Base-by-base conservation (phyloP, 2,888 invertebrate species). In the Lycophotia porphyrea region DNA sequence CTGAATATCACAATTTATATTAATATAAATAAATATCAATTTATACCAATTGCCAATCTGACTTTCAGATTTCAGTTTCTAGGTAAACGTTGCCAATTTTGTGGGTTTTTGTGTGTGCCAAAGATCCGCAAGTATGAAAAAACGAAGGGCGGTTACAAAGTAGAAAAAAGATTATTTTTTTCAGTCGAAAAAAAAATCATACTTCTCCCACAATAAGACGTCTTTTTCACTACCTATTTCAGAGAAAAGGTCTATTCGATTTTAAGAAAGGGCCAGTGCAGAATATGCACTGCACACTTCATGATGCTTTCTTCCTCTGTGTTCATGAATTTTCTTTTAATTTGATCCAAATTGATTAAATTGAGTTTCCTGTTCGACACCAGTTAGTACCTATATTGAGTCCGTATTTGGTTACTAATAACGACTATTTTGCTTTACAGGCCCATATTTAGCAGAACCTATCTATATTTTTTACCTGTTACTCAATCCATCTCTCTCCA, bases 381-480 rank as follows among this genome's bases (percentile, higher is more conserved):
- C 34, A 15, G 5, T 21, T 9, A 42, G 3, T 1, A n/a, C n/a
- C n/a, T n/a, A 15, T 31, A 42, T 11, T 7, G 24, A 13, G 0
- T 31, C 21, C 31, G 1, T 74, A 60, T 15, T n/a, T 31, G 31
- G 7, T 74, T 7, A 18, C 7, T 36, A 15, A 47, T 21, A 42
- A n/a, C 13, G 36, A 24, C 3, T 11, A 42, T 27, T 44, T 36
- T 27, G 5, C 15, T 21, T 27, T 15, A 7, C n/a, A 15, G 31
- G n/a, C 21, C 36, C 47, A n/a, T 39, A 36, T 27, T 34, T 34
- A 58, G 8, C 24, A 5, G 2, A 27, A n/a, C 18, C 3, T 18
- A 8, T 31, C 1, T 47, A n/a, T 36, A 63, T 63, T 36, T 55
- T n/a, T 18, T 21, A 49, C n/a, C 18, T 49, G 74, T 80, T 78